Evolutionary conservation across 2,113 vertebrate species (phyloP), one percentile per base, ranked within the genome.

Genomic region (Spermophilus dauricus): DNA sequence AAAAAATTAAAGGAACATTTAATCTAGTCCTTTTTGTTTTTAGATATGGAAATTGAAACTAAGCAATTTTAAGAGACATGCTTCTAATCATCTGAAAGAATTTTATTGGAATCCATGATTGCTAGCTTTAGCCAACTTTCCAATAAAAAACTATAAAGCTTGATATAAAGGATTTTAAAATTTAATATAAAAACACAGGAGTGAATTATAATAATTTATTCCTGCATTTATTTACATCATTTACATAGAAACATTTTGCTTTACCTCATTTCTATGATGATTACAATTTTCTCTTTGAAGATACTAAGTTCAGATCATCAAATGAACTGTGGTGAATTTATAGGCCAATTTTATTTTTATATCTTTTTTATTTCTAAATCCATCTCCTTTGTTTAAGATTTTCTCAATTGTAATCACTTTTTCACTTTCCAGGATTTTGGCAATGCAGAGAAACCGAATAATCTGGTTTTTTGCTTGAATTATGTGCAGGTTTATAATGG

Each of bases 401-500:
- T 56, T 88, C 53, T 90, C 70, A 78, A 13, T 80, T 72, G 77
- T 94, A 88, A 94, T 76, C 24, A 90, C 73, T 96, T 28, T 28
- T 26, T 93, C n/a, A 72, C 6, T 78, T 95, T 39, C 58, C 30
- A 92, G 7, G 4, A 0, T 69, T 92, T 84, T 81, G 67, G n/a
- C 94, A 97, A 81, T 56, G 51, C 22, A 94, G 85, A 22, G 1
- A 28, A 95, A 97, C 85, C n/a, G 83, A 48, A 92, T 92, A 37
- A 53, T 83, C 76, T 70, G 1, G 69, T 86, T 82, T 91, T 93
- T 72, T 82, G 28, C 63, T 97, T 70, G 58, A 69, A 48, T 87
- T 96, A 39, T 80, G 89, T 97, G 72, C 91, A 84, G 9, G 13
- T 94, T 95, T 97, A n/a, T 97, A 89, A 96, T 77, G 82, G 20